Conservation (phyloP, 2,888 invertebrate species). For the Auanema freiburgensis region DNA sequence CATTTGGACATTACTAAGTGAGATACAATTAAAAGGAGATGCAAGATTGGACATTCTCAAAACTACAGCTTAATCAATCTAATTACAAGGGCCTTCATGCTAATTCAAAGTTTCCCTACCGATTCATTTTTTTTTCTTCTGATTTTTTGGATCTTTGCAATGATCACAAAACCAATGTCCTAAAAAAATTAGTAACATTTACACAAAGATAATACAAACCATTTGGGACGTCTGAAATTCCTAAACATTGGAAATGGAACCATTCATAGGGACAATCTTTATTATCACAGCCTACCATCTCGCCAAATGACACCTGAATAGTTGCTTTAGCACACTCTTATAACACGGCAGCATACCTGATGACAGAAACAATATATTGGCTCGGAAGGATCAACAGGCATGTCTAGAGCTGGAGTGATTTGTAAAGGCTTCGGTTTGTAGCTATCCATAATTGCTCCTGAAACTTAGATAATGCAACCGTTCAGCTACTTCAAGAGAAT, state of each 20-base stretch:
- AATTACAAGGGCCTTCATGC: conserved; percentile 8
- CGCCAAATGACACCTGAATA: conserved; percentile 80
- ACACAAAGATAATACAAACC: conserved; percentile 6
- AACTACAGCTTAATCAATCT: too few species aligned
- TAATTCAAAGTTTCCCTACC: conserved; percentile 3
- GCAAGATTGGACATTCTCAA: too few species aligned
- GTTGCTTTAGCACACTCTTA: background rate
- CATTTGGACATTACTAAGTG: too few species aligned
- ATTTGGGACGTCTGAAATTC: conserved; percentile 34
- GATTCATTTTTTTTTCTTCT: conserved; percentile 2
- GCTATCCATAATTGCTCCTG: conserved; percentile 15
- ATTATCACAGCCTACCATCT: conserved; percentile 96
- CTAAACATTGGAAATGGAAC: conserved; percentile 67
- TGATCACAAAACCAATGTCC: too few species aligned
- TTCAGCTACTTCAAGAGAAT: background rate
- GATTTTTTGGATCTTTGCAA: background rate
- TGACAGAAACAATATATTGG: conserved; percentile 95
- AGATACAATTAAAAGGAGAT: too few species aligned
- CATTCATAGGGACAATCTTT: conserved; percentile 71
- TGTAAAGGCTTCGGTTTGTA: conserved; percentile 18
- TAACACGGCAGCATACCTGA: conserved; percentile 69
- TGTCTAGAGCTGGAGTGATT: conserved; percentile 66
- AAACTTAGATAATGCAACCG: background rate
- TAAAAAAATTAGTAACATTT: too few species aligned
- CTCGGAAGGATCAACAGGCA: conserved; percentile 86